Base-by-base conservation (phyloP, 2,797 vertebrate genomes). In the Tenualosa thibaudeaui region DNA sequence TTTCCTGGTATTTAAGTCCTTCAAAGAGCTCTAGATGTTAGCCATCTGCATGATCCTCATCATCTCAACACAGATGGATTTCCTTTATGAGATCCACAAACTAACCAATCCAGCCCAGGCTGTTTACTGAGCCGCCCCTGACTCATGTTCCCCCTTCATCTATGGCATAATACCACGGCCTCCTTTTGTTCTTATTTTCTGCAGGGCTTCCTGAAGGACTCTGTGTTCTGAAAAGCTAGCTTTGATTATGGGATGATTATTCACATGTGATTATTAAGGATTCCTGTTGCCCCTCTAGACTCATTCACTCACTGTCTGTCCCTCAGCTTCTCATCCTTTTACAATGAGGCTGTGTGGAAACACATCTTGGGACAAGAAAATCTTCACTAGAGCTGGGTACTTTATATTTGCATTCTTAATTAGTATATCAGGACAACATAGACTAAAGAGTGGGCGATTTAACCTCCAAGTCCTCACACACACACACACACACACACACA, bases 171-270 rank as follows among this genome's bases (percentile, higher is more conserved):
- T 40, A 40, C 68, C 68, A 75, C 31, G 17, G 68, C 37, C 37
- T 75, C 31, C 68, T 40, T 19, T 75, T 75, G 31, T 40, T 40
- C 31, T 75, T 75, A 75, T 40, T 37, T 15, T 3, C 40, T 4
- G 31, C 31, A 37, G 65, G n/a, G 5, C 15, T 75, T 13, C 68
- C 31, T 40, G 13, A 26, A 31, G 68, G 68, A 0, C 31, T 37
- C 3, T 40, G 65, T 75, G 40, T 75, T 75, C 12, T 75, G 31
- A 75, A 19, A 19, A 75, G 31, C 68, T 75, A 75, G 31, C 24
- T 75, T 75, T 75, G 68, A 75, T 75, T 75, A 31, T 31, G 65
- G 31, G 65, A 71, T 71, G 65, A 71, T 31, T 71, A 31, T 71
- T 71, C 65, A 71, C 26, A 71, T 71, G 4, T 71, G 26, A 71